Conservation (phyloP, 2,797 vertebrate species). For the Rhynchonycteris naso region DNA sequence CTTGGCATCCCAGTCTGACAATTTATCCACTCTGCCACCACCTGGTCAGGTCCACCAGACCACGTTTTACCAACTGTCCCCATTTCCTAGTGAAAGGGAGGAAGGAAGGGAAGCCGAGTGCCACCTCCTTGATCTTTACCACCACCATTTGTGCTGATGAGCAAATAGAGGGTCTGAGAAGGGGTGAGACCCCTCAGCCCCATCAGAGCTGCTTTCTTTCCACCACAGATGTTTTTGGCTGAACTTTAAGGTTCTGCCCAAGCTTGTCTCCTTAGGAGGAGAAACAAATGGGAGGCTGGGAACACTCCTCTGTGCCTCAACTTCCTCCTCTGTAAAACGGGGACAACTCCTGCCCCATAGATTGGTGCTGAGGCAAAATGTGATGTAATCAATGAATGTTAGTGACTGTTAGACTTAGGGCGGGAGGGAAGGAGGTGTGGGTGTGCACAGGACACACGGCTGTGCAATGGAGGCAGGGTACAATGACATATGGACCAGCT, state of each 20-base stretch:
- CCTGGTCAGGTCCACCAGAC: too few relatives aligned
- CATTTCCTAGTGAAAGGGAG: neutral
- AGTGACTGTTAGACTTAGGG: neutral
- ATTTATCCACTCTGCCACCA: too few relatives aligned
- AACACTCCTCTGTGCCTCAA: neutral
- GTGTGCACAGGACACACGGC: neutral
- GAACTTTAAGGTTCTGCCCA: neutral
- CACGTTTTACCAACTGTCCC: neutral
- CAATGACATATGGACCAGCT: neutral
- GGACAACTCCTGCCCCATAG: neutral
- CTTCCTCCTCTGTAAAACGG: constrained; percentile 18
- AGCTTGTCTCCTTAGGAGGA: neutral
- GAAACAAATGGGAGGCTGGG: neutral
- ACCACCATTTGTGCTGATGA: neutral
- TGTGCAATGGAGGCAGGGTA: neutral
- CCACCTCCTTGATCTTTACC: neutral
- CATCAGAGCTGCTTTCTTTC: neutral
- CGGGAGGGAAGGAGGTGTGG: neutral
- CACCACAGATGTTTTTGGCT: neutral
- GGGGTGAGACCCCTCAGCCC: neutral
- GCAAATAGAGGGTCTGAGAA: neutral
- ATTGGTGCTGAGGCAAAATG: neutral
- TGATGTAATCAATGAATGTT: neutral
- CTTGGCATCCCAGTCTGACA: too few relatives aligned
- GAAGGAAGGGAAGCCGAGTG: neutral